These are phyloP conservation scores for Notodonta dromedarius DNA, from an alignment of 2,888 invertebrate species.

Conservation along the genomic window DNA sequence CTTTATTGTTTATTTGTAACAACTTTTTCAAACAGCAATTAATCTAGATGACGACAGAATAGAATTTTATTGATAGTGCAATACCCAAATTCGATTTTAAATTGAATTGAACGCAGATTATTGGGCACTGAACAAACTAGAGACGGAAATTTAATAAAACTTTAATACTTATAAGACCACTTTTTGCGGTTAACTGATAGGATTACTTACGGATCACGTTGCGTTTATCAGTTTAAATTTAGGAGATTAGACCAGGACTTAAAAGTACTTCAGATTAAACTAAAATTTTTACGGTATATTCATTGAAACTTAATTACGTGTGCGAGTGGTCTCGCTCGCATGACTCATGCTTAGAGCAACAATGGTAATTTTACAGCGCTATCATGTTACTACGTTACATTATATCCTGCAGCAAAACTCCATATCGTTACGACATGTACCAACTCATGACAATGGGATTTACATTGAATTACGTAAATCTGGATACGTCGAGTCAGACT, in stretches of 20 bases:
- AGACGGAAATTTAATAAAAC: too few species aligned
- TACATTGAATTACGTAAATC: conserved; percentile 1
- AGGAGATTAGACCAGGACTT: too few species aligned
- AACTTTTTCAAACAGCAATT: conserved; percentile 21
- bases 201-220: too few species aligned
- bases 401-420: conserved; percentile 18
- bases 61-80: conserved; percentile 2
- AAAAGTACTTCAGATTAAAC: background rate
- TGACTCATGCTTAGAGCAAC: conserved; percentile 15
- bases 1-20: conserved; percentile 35
- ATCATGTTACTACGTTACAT: conserved; percentile 20
- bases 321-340: conserved; percentile 15
- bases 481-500: background rate
- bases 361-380: conserved; percentile 16
- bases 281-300: conserved; percentile 11
- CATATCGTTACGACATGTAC: conserved; percentile 5
- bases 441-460: conserved; percentile 1
- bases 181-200: too few species aligned
- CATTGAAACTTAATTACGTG: conserved; percentile 16
- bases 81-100: conserved; percentile 6
- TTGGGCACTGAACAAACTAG: background rate
- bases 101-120: conserved; percentile 8
- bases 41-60: conserved; percentile 16
- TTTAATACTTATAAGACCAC: too few species aligned
- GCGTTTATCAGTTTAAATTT: too few species aligned